Evolutionary conservation across 2,888 invertebrate genomes (phyloP), one percentile per base, ranked within the genome.

Genomic region (Agelastica alni): DNA sequence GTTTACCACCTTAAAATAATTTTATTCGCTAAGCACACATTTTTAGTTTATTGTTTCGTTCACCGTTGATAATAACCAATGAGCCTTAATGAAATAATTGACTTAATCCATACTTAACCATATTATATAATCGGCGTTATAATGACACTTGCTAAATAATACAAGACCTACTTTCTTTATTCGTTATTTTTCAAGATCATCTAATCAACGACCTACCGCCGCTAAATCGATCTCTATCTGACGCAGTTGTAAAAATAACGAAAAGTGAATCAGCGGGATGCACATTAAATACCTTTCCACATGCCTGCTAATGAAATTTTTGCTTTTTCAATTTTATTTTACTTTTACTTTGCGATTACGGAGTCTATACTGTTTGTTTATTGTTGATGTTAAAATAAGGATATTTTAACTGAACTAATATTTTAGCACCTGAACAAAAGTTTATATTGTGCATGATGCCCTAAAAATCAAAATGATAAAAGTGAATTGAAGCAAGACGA

Each of bases 91-190:
- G 26, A 9, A 26, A 9, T 7, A 6, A 7, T 9, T 6, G 26
- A 2, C 1, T 26, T 7, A 7, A 26, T 26, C 26, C 26, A 9
- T 7, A 26, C 26, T 6, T 7, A 2, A 9, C 26, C n/a, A n/a
- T 26, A 2, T 26, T 26, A 26, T 9, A 26, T 26, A 2, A 26
- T 3, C 6, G 6, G 7, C 9, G 26, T 9, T 7, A 26, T 6
- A 26, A 26, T 26, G 26, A 26, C 26, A 26, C 26, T 26, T 26
- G 26, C 26, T 26, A 26, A 26, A 47, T 18, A 47, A 45, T 22
- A 39, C 45, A 41, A 47, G 42, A 53, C 53, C 53, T 53, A 53
- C 53, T 53, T 53, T 53, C 53, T 46, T 53, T 39, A 30, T 47
- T 36, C 10, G 12, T 37, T 7, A 17, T 37, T 47, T 37, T 47